phyloP scores from a whole-genome alignment of 2,113 vertebrate species.

The Callionymus lyra region DNA sequence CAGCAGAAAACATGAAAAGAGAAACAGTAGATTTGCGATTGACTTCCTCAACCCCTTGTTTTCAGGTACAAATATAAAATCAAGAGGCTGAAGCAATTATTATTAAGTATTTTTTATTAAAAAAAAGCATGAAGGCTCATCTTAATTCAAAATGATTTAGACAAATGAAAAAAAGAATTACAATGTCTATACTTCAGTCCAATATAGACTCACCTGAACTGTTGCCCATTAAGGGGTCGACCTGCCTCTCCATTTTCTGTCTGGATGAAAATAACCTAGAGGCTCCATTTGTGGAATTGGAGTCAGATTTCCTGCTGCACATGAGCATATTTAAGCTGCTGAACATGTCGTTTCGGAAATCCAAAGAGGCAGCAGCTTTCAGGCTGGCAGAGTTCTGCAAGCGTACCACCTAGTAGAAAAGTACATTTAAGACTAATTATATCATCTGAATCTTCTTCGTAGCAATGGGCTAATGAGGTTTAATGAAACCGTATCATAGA shows the following conservation, averaged over 20 bases:
- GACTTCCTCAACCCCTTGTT: too few species aligned
- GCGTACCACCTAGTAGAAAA: constrained; percentile 29
- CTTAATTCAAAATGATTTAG: background rate
- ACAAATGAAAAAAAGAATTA: constrained; percentile 3
- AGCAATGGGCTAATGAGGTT: too few species aligned
- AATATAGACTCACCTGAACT: constrained; percentile 47
- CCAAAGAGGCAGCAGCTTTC: constrained; percentile 25
- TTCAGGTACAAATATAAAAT: too few species aligned
- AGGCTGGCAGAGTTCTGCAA: constrained; percentile 34
- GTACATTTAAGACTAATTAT: background rate
- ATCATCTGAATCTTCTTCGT: too few species aligned
- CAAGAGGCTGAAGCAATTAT: too few species aligned
- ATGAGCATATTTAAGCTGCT: constrained; percentile 51
- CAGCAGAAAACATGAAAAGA: too few species aligned
- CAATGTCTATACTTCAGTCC: constrained; percentile 2
- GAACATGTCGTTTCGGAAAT: constrained; percentile 46
- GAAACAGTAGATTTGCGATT: too few species aligned
- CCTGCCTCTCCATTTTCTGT: constrained; percentile 4
- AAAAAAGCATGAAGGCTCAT: too few species aligned
- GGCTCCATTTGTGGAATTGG: constrained; percentile 31
- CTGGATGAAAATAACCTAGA: constrained; percentile 3
- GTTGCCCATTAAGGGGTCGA: constrained; percentile 14
- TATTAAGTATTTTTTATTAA: too few species aligned
- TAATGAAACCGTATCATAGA: too few species aligned
- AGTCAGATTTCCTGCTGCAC: constrained; percentile 35